Conservation (phyloP, 2,113 vertebrate species). For the Podiceps cristatus region DNA sequence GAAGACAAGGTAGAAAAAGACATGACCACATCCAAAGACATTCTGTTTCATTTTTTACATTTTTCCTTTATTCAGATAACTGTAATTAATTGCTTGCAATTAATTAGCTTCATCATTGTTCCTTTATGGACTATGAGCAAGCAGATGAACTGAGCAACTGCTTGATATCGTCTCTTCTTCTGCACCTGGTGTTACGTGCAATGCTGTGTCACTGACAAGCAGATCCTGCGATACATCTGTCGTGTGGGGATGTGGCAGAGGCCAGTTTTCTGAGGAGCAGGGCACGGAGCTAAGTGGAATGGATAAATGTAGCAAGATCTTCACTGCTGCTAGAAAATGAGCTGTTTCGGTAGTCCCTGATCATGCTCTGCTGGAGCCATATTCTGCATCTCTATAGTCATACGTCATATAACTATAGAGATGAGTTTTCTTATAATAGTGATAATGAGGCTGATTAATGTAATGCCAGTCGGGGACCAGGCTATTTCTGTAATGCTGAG, state of each 20-base stretch:
- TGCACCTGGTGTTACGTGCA: not conserved
- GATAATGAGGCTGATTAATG: not conserved
- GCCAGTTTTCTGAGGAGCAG: not conserved
- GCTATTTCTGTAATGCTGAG: slow-evolving; percentile 2
- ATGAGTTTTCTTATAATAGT: not conserved
- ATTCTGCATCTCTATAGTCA: not conserved
- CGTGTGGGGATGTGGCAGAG: not conserved
- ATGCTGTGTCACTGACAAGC: not conserved
- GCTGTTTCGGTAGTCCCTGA: not conserved
- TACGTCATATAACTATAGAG: not conserved
- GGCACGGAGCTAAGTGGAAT: not conserved
- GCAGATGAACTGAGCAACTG: not conserved
- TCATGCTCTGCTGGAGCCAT: not conserved
- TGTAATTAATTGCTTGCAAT: not conserved
- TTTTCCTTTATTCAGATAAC: not conserved
- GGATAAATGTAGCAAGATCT: not conserved
- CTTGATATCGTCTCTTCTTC: not conserved
- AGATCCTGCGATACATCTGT: not conserved
- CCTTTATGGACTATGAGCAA: not conserved
- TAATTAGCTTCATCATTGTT: not conserved
- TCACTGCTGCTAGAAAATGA: not conserved
- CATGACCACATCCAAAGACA: not conserved
- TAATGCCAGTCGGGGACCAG: not conserved
- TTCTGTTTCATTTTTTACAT: not conserved
- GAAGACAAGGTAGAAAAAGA: not conserved